These are phyloP conservation scores for Coranthus polyacanthus DNA, from an alignment of 2,797 vertebrate species.

Conservation along the genomic window DNA sequence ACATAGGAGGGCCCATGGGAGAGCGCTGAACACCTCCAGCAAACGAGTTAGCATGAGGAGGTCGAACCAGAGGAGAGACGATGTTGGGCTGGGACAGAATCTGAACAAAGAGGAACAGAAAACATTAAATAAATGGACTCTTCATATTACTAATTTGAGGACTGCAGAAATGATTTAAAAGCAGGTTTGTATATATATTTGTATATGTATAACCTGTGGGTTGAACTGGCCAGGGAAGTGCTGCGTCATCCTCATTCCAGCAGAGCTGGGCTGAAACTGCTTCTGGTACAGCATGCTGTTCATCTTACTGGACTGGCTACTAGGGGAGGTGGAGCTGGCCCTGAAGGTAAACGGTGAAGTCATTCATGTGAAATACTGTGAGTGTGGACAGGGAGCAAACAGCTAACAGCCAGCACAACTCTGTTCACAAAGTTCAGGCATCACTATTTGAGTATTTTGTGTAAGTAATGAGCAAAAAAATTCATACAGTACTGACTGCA, in stretches of 20 bases:
- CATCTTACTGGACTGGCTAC: conserved; percentile 97
- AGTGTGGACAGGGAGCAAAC: too few species aligned
- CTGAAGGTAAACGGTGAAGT: conserved; percentile 69
- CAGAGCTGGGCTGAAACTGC: conserved; percentile 93
- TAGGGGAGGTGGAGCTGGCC: conserved; percentile 97
- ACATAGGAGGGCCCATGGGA: conserved; percentile 89
- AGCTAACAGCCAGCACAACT: too few species aligned
- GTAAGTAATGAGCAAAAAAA: too few species aligned
- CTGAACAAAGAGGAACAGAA: conserved; percentile 75
- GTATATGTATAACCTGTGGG: conserved; percentile 88
- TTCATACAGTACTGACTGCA: too few species aligned
- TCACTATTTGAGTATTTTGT: too few species aligned
- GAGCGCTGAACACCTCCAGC: conserved; percentile 93
- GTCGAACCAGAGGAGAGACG: conserved; percentile 94
- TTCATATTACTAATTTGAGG: neutral
- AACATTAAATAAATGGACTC: accelerated
- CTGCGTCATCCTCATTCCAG: conserved; percentile 92
- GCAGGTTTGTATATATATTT: neutral
- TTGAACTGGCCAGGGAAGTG: conserved; percentile 96
- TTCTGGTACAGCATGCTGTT: conserved; percentile 99
- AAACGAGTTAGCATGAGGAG: conserved; percentile 94
- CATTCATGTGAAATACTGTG: neutral
- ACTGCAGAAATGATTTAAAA: neutral
- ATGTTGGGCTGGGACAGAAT: conserved; percentile 97
- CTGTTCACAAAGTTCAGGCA: too few species aligned